A percentile compares a stretch with the other conserved stretches of the same genome.
Evolutionary conservation across 2,888 invertebrate species (phyloP).

Genomic region (Aleiodes alternator): DNA sequence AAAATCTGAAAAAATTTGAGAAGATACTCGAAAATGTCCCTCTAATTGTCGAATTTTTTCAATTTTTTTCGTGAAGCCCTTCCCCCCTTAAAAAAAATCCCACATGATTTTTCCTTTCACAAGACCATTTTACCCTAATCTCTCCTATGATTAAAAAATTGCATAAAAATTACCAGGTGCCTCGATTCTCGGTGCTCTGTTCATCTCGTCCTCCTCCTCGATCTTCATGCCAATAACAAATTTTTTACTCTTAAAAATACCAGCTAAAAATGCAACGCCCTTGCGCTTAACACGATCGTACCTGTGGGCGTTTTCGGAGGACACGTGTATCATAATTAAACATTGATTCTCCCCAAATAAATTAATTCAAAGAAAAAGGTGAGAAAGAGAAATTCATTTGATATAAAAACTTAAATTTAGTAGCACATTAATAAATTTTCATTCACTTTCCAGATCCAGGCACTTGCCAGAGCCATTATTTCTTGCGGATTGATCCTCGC

Average conservation of each 20-base stretch:
- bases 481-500: too few species aligned
- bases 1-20: too few species aligned
- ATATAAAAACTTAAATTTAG: too few species aligned
- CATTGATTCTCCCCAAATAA: constrained; percentile 54
- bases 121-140: too few species aligned
- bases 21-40: too few species aligned
- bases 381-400: background rate
- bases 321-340: constrained; percentile 71
- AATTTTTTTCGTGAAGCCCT: too few species aligned
- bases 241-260: constrained; percentile 68
- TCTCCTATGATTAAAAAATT: background rate
- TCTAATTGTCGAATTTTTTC: too few species aligned
- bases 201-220: constrained; percentile 71
- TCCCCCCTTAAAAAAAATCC: too few species aligned
- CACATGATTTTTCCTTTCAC: too few species aligned
- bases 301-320: constrained; percentile 67
- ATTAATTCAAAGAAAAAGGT: constrained; percentile 8
- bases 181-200: constrained; percentile 69
- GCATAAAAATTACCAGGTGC: constrained; percentile 66
- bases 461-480: too few species aligned
- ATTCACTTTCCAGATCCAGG: too few species aligned
- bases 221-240: constrained; percentile 71
- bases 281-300: constrained; percentile 72
- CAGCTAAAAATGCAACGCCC: constrained; percentile 69
- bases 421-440: too few species aligned